Base-by-base conservation (phyloP, 1,140 invertebrate species). In the Eufriesea mexicana region DNA sequence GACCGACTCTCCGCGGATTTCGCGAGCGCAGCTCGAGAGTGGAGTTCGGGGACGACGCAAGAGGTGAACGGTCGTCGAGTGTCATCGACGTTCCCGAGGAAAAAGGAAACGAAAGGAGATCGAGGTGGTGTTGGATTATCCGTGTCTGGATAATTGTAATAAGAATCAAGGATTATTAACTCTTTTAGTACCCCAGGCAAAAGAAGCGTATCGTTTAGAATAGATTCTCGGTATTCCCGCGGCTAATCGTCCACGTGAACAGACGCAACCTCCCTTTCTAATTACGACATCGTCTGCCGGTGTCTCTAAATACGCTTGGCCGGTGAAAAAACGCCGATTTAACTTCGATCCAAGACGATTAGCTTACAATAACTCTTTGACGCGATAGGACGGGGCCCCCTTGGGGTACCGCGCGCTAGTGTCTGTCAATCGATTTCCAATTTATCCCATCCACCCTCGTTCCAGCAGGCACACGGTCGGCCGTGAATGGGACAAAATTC, bases 211-310 rank as follows among this genome's bases (percentile, higher is more conserved):
- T 20, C 51, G 42, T 7, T n/a, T 49, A n/a, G 54, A 25, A 59
- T 35, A 66, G 76, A 71, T 70, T 59, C 51, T 70, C 51, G 51
- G 51, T 71, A 23, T 79, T 71, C 16, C 42, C 9, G 47, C 25
- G 74, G 14, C 25, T 67, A 54, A 67, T 45, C 49, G 62, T 16
- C 1, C 42, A 42, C 45, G 8, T 2, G 20, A 54, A 79, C 45
- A 42, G 35, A 62, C 55, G 77, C 77, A 79, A 61, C 67, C n/a
- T 81, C 71, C 79, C 79, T 81, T 81, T 81, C 79, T 81, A 81
- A 81, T 81, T 81, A 81, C 79, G 71, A 73, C 70, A 81, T 75
- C 71, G 8, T 12, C 28, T 23, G 12, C 25, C 25, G 54, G 23
- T 68, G 28, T 61, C 57, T 62, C n/a, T n/a, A 61, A 54, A 55